Evolutionary conservation across 2,113 vertebrate species (phyloP), one percentile per base, ranked within the genome.

Genomic region (Colaptes auratus): DNA sequence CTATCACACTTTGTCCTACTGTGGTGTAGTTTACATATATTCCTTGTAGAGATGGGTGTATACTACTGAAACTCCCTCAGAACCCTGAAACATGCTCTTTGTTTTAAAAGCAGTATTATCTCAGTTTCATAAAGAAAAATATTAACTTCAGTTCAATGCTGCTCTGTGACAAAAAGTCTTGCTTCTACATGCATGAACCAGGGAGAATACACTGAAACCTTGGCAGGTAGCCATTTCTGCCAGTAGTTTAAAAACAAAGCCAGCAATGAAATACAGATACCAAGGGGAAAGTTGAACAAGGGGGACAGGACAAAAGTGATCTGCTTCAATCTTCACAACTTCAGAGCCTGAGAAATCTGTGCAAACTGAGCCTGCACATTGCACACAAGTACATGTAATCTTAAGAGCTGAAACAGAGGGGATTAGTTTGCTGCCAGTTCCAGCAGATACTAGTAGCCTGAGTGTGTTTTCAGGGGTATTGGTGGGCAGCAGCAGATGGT

Each of bases 401-500:
- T 74, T 74, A 72, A 53, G 73, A 95, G 83, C 79, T 78, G 88
- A 69, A 94, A 79, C 36, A 7, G 59, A 92, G 71, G 81, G 80
- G 79, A 93, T 94, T 86, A 86, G 48, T 79, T 86, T 78, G 24
- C 58, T 55, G 50, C 88, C 55, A 39, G 88, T 81, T 93, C 69
- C 73, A 86, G 66, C 2, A 0, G 91, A 25, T 50, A 55, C 50
- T 13, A 75, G 58, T 73, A 77, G 88, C 65, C 61, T 88, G 82
- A 67, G 5, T 81, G 65, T 81, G 61, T 92, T 90, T 94, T 75
- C 91, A 86, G 82, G 82, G 79, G 59, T 70, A 78, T 65, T 92
- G 88, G 88, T 91, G 86, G 73, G 86, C 88, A 95, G 94, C 88
- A 95, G 85, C 96, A 97, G 96, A 97, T 96, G 94, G 91, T 91